A percentile compares a stretch with the other conserved stretches of the same genome.
These are phyloP conservation scores for Gryllus bimaculatus DNA, from an alignment of 1,140 invertebrate species.

Conservation along the genomic window DNA sequence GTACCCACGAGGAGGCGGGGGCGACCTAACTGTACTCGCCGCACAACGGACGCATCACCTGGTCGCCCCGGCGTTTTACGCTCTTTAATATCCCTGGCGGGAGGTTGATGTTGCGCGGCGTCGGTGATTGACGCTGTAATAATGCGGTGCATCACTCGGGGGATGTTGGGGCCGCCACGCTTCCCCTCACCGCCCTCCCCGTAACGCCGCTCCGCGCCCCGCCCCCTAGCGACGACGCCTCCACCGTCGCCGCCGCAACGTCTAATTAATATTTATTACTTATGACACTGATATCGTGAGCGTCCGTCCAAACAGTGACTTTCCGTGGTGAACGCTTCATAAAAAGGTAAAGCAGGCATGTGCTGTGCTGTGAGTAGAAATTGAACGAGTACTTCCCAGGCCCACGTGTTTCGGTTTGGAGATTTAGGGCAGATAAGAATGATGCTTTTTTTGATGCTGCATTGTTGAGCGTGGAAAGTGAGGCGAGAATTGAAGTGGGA, in stretches of 20 bases:
- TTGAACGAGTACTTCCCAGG: not conserved
- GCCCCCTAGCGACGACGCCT: not conserved
- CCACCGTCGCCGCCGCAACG: not conserved
- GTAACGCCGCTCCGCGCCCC: not conserved
- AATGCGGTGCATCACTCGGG: not conserved
- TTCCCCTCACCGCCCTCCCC: too few relatives aligned
- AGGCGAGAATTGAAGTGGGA: too few relatives aligned
- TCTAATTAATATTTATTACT: conserved; percentile 6
- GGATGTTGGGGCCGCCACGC: too few relatives aligned
- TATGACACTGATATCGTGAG: conserved; percentile 1
- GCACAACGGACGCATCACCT: not conserved
- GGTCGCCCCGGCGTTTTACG: not conserved
- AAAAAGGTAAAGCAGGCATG: not conserved
- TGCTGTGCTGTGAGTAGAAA: not conserved
- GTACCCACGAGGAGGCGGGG: too few relatives aligned
- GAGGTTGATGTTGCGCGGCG: not conserved
- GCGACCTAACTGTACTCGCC: not conserved
- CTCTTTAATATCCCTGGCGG: conserved; percentile 3
- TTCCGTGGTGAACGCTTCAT: not conserved
- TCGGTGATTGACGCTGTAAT: not conserved
- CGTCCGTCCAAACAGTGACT: not conserved
- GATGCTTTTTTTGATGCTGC: not conserved
- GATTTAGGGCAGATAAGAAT: conserved; percentile 1
- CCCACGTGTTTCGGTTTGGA: not conserved
- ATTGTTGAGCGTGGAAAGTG: too few relatives aligned